Evolutionary conservation across 2,888 invertebrate genomes (phyloP).

Genomic region (Apodemia hepburni): DNA sequence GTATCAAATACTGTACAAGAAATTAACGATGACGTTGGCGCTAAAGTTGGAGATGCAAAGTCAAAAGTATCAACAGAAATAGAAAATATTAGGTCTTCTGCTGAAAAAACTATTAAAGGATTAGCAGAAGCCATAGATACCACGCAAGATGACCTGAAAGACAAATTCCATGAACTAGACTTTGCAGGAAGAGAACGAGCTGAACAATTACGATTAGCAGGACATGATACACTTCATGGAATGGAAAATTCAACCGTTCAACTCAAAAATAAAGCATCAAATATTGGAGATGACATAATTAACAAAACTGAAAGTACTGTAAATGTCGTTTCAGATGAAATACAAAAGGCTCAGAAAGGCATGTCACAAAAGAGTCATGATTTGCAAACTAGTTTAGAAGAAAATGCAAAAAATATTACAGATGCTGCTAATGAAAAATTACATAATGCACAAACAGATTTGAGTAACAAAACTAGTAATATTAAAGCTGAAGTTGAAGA

Average conservation of each 20-base stretch:
- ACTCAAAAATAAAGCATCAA: constrained; percentile 38
- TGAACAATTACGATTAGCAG: constrained; percentile 51
- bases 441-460: constrained; percentile 44
- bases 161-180: constrained; percentile 62
- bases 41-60: constrained; percentile 43
- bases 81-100: constrained; percentile 44
- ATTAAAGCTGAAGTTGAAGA: constrained; percentile 47
- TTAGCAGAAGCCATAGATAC: constrained; percentile 50
- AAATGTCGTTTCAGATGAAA: constrained; percentile 34
- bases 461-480: constrained; percentile 49
- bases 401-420: constrained; percentile 45
- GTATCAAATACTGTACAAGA: constrained; percentile 44
- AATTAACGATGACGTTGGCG: constrained; percentile 42
- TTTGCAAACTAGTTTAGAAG: constrained; percentile 33
- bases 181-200: constrained; percentile 60
- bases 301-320: constrained; percentile 24
- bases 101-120: constrained; percentile 53
- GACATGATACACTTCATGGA: constrained; percentile 45
- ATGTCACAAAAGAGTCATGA: constrained; percentile 53
- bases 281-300: background rate
- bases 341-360: constrained; percentile 44
- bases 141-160: constrained; percentile 50
- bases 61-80: constrained; percentile 43
- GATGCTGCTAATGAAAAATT: constrained; percentile 48
- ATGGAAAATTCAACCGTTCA: constrained; percentile 48